Evolutionary conservation across 2,888 invertebrate genomes (phyloP).

Genomic region (Mechanitis mazaeus): DNA sequence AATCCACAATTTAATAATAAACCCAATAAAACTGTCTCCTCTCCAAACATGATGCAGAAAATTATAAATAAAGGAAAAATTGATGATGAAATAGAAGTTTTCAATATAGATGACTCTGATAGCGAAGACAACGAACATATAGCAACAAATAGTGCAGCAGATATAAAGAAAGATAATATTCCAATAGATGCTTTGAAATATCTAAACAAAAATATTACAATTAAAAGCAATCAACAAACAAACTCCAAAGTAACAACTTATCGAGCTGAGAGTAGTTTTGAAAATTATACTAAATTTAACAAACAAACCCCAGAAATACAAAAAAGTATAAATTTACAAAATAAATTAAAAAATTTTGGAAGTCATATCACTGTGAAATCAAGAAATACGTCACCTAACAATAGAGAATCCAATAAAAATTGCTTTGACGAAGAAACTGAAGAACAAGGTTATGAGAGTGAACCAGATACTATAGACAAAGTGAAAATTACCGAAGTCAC

Average conservation of each 20-base stretch:
- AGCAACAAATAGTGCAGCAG: slow-evolving; percentile 15
- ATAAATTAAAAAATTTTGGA: slow-evolving; percentile 53
- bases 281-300: slow-evolving; percentile 23
- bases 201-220: slow-evolving; percentile 49
- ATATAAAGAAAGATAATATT: slow-evolving; percentile 19
- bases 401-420: slow-evolving; percentile 26
- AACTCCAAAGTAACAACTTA: slow-evolving; percentile 11
- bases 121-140: slow-evolving; percentile 44
- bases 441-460: slow-evolving; percentile 31
- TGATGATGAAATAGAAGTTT: slow-evolving; percentile 57
- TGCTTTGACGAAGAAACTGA: slow-evolving; percentile 28
- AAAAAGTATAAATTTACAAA: slow-evolving; percentile 42
- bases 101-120: slow-evolving; percentile 65
- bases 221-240: slow-evolving; percentile 44
- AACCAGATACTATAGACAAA: slow-evolving; percentile 43
- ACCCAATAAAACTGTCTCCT: slow-evolving; percentile 2
- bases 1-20: slow-evolving; percentile 11
- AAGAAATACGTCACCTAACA: slow-evolving; percentile 44
- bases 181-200: slow-evolving; percentile 42
- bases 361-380: slow-evolving; percentile 61
- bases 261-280: slow-evolving; percentile 9
- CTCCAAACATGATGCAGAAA: slow-evolving; percentile 32
- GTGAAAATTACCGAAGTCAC: slow-evolving; percentile 56
- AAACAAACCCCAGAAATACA: slow-evolving; percentile 30
- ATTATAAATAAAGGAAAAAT: slow-evolving; percentile 35